Evolutionary conservation across 2,113 vertebrate genomes (phyloP).

Genomic region (Engraulis encrasicolus): DNA sequence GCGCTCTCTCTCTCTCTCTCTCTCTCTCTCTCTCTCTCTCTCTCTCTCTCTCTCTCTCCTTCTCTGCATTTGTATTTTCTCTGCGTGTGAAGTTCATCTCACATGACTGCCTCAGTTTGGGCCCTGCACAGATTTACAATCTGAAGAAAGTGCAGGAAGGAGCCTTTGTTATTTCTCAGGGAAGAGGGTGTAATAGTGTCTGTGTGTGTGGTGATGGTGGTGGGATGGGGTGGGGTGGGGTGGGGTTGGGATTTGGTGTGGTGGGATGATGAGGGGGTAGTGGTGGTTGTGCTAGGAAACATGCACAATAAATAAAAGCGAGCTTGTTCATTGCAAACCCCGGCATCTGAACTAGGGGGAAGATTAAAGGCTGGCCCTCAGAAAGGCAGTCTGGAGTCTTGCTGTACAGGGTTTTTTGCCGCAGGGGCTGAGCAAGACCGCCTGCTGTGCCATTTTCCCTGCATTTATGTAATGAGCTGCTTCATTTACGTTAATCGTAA

Average conservation of each 20-base stretch:
- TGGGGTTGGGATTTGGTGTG: too few relatives aligned
- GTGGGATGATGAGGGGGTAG: too few relatives aligned
- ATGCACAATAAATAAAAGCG: neutral
- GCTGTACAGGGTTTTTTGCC: neutral
- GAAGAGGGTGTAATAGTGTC: too few relatives aligned
- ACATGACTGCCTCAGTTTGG: neutral
- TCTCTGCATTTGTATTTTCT: neutral
- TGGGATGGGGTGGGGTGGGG: too few relatives aligned
- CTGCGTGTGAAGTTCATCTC: neutral
- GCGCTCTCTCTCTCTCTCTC: too few relatives aligned
- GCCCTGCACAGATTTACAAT: neutral
- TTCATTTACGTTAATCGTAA: slow-evolving; percentile 35
- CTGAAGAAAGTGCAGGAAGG: neutral
- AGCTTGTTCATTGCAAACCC: neutral
- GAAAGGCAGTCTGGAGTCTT: slow-evolving; percentile 19
- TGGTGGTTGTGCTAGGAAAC: too few relatives aligned
- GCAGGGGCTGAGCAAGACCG: neutral
- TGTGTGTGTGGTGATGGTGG: neutral
- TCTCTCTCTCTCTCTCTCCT: too few relatives aligned
- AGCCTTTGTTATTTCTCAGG: neutral
- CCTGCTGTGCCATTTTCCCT: slow-evolving; percentile 16
- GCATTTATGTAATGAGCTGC: slow-evolving; percentile 27
- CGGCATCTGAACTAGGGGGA: neutral
- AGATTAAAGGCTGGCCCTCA: neutral
- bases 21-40: too few relatives aligned